Evolutionary conservation across 2,113 vertebrate species (phyloP).

Genomic region (Thamnaconus septentrionalis): DNA sequence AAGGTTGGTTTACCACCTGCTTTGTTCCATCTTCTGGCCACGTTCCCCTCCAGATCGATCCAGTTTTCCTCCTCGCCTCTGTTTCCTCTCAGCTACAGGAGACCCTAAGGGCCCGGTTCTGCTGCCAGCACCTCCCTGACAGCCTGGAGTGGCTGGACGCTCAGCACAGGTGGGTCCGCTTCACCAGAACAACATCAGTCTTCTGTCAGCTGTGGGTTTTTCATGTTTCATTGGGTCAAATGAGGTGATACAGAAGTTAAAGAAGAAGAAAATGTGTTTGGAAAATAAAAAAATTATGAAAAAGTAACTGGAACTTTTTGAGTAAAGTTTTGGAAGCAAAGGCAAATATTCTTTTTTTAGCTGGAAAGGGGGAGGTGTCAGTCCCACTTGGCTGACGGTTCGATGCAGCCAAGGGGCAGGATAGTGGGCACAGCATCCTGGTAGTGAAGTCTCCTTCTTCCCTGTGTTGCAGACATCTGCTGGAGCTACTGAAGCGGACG

Average conservation of each 20-base stretch:
- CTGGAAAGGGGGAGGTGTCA: too few relatives aligned
- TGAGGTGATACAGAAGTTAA: neutral
- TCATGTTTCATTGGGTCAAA: neutral
- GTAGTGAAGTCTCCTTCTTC: neutral
- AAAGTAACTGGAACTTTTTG: too few relatives aligned
- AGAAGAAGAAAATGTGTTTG: too few relatives aligned
- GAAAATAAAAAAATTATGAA: too few relatives aligned
- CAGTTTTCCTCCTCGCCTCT: neutral
- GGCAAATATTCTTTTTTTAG: too few relatives aligned
- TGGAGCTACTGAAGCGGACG: conserved; percentile 89
- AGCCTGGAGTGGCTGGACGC: conserved; percentile 80
- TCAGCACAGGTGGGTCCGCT: conserved; percentile 84
- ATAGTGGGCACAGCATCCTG: conserved; percentile 31
- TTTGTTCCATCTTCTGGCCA: neutral
- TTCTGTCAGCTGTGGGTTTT: neutral
- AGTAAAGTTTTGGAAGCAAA: too few relatives aligned
- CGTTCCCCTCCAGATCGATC: neutral
- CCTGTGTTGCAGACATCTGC: conserved; percentile 80
- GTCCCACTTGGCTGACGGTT: neutral
- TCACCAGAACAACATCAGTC: neutral
- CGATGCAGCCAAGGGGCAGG: neutral
- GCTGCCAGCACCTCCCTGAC: conserved; percentile 68
- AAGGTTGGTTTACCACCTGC: conserved; percentile 75
- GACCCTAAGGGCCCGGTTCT: conserved; percentile 85
- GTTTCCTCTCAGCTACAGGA: conserved; percentile 78